Conservation (phyloP, 2,113 vertebrate genomes). For the Caretta caretta region DNA sequence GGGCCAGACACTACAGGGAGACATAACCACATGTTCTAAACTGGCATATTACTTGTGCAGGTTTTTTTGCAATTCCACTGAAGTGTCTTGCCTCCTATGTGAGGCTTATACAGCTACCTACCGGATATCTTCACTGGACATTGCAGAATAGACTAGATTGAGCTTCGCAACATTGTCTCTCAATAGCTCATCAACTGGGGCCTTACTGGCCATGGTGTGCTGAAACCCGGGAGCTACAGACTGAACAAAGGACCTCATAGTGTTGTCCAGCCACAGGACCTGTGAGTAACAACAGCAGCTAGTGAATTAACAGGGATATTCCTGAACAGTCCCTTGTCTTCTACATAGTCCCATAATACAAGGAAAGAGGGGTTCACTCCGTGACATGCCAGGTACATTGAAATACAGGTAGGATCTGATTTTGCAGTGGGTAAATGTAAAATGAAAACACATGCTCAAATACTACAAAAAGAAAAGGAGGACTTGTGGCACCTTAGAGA, state of each 20-base stretch:
- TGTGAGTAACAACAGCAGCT: conserved; percentile 48
- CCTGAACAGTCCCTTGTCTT: background rate
- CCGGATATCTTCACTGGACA: conserved; percentile 87
- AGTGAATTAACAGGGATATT: background rate
- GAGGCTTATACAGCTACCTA: conserved; percentile 55
- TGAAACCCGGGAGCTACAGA: conserved; percentile 82
- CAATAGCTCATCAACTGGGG: conserved; percentile 78
- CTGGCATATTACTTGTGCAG: background rate
- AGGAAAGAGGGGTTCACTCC: rapidly evolving
- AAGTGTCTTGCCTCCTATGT: background rate
- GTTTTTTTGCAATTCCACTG: background rate
- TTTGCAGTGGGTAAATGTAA: background rate
- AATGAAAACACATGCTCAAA: background rate
- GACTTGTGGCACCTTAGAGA: too few species aligned
- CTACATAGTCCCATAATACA: background rate
- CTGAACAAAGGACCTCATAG: conserved; percentile 79
- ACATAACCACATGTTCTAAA: background rate
- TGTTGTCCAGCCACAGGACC: conserved; percentile 87
- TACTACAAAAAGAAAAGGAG: background rate
- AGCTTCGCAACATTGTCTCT: conserved; percentile 81
- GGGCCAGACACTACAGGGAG: conserved; percentile 59
- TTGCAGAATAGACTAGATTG: conserved; percentile 88
- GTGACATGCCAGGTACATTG: background rate
- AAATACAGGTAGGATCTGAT: background rate
- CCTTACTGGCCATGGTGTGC: conserved; percentile 80